phyloP scores from a whole-genome alignment of 2,797 vertebrate genomes.

The Acanthornis magna region DNA sequence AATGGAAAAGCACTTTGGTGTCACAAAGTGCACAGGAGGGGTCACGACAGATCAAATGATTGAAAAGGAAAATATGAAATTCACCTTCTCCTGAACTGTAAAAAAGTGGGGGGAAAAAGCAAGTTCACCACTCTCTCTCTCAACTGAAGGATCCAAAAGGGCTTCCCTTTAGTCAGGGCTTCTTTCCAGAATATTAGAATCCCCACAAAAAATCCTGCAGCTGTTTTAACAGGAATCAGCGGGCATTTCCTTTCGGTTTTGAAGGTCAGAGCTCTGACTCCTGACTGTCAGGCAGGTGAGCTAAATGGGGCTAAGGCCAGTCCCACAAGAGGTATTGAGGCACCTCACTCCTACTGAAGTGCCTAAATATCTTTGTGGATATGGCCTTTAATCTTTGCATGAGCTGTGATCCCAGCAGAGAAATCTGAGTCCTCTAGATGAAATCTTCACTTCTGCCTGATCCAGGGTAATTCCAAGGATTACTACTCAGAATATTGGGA shows the following conservation, averaged over 20 bases:
- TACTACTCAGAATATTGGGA: conserved; percentile 59
- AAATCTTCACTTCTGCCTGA: conserved; percentile 64
- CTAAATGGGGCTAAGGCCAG: neutral
- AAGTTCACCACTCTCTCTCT: neutral
- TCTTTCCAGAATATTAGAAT: neutral
- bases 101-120: accelerated
- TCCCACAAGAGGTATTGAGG: neutral
- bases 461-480: conserved; percentile 68
- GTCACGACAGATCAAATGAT: neutral
- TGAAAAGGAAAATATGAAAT: conserved; percentile 14
- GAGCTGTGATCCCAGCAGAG: conserved; percentile 29
- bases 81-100: neutral
- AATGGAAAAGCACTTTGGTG: neutral
- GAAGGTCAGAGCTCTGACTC: neutral
- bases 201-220: neutral
- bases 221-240: neutral
- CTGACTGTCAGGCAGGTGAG: neutral
- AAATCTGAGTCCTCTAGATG: conserved; percentile 52
- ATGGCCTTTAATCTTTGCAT: conserved; percentile 47
- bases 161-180: neutral
- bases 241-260: neutral
- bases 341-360: neutral
- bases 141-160: neutral
- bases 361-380: conserved; percentile 15
- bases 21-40: neutral